Evolutionary conservation across 2,888 invertebrate species (phyloP).

Genomic region (Diaperis boleti): DNA sequence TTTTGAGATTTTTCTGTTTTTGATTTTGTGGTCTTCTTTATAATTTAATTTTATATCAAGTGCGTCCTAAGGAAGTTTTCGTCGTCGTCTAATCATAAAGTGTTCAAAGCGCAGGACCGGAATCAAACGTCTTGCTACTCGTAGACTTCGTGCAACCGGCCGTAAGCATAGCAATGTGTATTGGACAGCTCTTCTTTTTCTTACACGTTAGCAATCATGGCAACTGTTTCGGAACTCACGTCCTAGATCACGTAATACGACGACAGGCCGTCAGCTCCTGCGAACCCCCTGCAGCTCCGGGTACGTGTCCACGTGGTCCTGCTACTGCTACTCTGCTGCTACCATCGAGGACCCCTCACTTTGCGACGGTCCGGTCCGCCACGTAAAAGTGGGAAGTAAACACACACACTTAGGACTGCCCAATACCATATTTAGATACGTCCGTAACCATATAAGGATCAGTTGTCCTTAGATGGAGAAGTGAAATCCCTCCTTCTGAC

Average conservation of each 20-base stretch:
- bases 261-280: conserved; percentile 23
- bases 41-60: no score
- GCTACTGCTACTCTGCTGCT: background rate
- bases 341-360: background rate
- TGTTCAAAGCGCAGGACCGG: no score
- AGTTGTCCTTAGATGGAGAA: conserved; percentile 85
- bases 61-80: no score
- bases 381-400: conserved; percentile 64
- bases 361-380: conserved; percentile 3
- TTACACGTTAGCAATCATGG: no score
- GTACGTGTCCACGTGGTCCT: conserved; percentile 1
- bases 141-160: no score
- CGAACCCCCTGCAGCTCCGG: conserved; percentile 2
- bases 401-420: conserved; percentile 68
- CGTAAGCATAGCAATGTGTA: no score
- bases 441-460: conserved; percentile 84
- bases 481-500: conserved; percentile 12
- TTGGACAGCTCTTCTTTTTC: no score
- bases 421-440: conserved; percentile 75
- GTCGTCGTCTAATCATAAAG: no score
- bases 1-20: no score
- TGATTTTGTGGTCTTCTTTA: no score
- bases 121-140: no score
- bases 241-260: conserved; percentile 40
- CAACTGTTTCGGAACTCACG: conserved; percentile 23